Base-by-base conservation (phyloP, 2,797 vertebrate species). In the Anguilla pacifica region DNA sequence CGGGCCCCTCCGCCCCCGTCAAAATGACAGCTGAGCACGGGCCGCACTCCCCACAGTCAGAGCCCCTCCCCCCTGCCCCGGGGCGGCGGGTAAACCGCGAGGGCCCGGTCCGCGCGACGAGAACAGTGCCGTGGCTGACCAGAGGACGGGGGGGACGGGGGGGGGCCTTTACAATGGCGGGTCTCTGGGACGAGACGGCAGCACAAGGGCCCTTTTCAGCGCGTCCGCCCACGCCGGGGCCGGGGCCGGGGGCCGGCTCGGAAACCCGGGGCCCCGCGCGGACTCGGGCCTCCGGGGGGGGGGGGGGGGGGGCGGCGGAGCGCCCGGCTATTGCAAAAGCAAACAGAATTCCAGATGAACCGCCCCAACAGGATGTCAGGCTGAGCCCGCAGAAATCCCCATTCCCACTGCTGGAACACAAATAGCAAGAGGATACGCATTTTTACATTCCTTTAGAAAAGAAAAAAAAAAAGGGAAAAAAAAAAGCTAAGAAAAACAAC, bases 271-370 rank as follows among this genome's bases (percentile, higher is more conserved):
- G 86, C 89, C 90, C 87, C 13, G 49, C 59, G 85, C 39, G 39
- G 39, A 43, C 87, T 86, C 79, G 82, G 84, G 83, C 85, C 89
- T 83, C 46, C 17, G 81, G 91, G 86, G 88, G 88, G n/a, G 53
- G 35, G 83, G 83, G 35, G 86, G 88, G 88, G n/a, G 53, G 35
- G 83, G 83, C n/a, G 82, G 88, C 86, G 79, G 59, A 87, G 86
- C 88, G 88, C 81, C 57, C 86, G 87, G n/a, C 64, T 88, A 91
- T 83, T 86, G 90, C 86, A 86, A 92, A 93, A 92, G 89, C 90
- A 93, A 93, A 94, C 90, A 91, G 87, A 89, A 90, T 87, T 91
- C 91, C 92, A 93, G 92, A 90, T 93, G 91, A 92, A 88, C 64
- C 86, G 85, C 87, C 85, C 83, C 46, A 85, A 88, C 90, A 92